phyloP scores from a whole-genome alignment of 1,140 invertebrate species.

The Chlorops oryzae region DNA sequence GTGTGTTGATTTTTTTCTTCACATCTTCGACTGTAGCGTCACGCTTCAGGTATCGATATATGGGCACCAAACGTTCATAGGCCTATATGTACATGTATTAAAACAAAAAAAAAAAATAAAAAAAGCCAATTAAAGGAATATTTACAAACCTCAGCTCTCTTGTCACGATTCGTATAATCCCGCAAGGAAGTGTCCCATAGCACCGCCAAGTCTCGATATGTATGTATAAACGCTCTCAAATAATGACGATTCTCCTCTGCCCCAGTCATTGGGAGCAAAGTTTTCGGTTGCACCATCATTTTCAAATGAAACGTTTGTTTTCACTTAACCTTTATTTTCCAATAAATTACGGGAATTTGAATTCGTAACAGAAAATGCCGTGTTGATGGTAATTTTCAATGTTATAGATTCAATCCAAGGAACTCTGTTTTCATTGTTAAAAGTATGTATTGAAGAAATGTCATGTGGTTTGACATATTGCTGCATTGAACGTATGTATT shows the following conservation, averaged over 20 bases:
- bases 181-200: conserved; percentile 41
- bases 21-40: conserved; percentile 43
- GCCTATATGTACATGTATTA: too few species aligned
- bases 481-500: conserved; percentile 30
- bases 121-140: too few species aligned
- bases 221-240: conserved; percentile 38
- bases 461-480: conserved; percentile 38
- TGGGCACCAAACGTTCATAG: conserved; percentile 37
- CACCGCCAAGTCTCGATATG: conserved; percentile 38
- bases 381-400: conserved; percentile 16
- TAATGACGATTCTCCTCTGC: conserved; percentile 42
- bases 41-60: conserved; percentile 38
- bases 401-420: conserved; percentile 27
- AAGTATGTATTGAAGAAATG: conserved; percentile 31
- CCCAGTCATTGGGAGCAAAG: conserved; percentile 24
- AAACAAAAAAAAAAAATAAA: too few species aligned
- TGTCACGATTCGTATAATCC: conserved; percentile 43
- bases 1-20: conserved; percentile 43
- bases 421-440: too few species aligned
- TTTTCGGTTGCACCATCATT: conserved; percentile 11
- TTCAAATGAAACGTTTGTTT: conserved; percentile 7
- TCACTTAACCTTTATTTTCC: neutral
- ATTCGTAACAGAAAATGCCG: too few species aligned
- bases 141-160: conserved; percentile 37
- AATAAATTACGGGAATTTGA: too few species aligned